Conservation (phyloP, 1,140 invertebrate genomes). For the Lycorma delicatula region DNA sequence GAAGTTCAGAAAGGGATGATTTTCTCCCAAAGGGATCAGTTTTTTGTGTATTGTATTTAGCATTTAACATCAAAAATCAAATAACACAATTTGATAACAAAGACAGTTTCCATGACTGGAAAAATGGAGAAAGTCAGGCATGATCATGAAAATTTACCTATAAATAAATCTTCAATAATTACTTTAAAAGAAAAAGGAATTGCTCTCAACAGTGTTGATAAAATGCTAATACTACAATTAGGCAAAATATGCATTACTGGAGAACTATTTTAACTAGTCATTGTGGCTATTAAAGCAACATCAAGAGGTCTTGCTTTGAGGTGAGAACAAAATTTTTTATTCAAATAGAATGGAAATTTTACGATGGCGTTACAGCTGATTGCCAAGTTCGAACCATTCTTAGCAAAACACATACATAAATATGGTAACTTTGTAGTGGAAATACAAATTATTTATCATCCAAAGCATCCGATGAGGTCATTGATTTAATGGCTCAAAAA, state of each 20-base stretch:
- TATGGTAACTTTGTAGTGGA: constrained; percentile 34
- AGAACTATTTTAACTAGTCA: too few species aligned
- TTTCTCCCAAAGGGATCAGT: constrained; percentile 25
- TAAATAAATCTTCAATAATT: constrained; percentile 15
- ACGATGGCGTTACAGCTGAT: too few species aligned
- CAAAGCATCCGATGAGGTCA: constrained; percentile 35
- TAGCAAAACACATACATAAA: constrained; percentile 31
- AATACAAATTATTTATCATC: constrained; percentile 33
- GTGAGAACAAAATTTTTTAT: too few species aligned
- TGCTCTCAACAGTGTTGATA: constrained; percentile 15
- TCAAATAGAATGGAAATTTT: too few species aligned
- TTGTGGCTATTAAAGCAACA: too few species aligned
- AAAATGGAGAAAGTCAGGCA: too few species aligned
- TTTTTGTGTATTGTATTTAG: constrained; percentile 26
- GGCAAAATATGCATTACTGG: constrained; percentile 18
- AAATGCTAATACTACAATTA: constrained; percentile 8
- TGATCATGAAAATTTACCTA: too few species aligned
- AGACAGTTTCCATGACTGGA: too few species aligned
- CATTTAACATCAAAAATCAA: constrained; percentile 19
- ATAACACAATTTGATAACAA: constrained; percentile 22
- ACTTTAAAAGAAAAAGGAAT: constrained; percentile 16
- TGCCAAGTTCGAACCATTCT: too few species aligned
- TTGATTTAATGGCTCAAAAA: constrained; percentile 29
- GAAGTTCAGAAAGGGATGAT: constrained; percentile 25
- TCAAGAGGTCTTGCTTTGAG: too few species aligned